Conservation (phyloP, 2,113 vertebrate species). For the Tupaia chinensis region DNA sequence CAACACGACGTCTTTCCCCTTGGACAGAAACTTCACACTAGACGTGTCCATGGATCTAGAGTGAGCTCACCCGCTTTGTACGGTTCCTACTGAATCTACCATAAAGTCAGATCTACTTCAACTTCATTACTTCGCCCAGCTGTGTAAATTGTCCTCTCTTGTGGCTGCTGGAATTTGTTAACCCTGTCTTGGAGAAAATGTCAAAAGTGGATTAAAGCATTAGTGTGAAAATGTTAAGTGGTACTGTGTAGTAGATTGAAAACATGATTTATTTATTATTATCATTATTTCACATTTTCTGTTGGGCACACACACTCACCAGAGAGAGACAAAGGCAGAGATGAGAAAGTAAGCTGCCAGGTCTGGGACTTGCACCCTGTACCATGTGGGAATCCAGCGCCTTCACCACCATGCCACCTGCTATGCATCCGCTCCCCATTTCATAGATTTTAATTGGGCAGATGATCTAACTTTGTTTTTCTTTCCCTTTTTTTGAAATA, state of each 20-base stretch:
- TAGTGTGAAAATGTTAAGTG: not conserved
- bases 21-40: not conserved
- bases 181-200: conserved; percentile 39
- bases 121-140: not conserved
- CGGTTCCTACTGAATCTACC: not conserved
- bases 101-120: not conserved
- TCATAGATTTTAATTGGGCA: not conserved
- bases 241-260: not conserved
- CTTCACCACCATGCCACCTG: too few species aligned
- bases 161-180: not conserved
- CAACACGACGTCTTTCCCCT: not conserved
- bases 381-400: too few species aligned
- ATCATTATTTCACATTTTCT: too few species aligned
- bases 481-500: not conserved
- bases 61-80: not conserved
- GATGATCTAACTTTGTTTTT: not conserved
- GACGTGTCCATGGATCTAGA: not conserved
- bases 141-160: not conserved
- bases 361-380: too few species aligned
- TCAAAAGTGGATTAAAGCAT: conserved; percentile 23
- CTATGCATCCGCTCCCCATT: not conserved
- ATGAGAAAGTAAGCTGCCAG: too few species aligned
- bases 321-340: too few species aligned
- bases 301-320: too few species aligned
- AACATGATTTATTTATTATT: not conserved